Percentiles rank a stretch among this genome's conserved stretches.
These are phyloP conservation scores for Trichoplusia ni DNA, from an alignment of 1,140 invertebrate species.

Conservation along the genomic window DNA sequence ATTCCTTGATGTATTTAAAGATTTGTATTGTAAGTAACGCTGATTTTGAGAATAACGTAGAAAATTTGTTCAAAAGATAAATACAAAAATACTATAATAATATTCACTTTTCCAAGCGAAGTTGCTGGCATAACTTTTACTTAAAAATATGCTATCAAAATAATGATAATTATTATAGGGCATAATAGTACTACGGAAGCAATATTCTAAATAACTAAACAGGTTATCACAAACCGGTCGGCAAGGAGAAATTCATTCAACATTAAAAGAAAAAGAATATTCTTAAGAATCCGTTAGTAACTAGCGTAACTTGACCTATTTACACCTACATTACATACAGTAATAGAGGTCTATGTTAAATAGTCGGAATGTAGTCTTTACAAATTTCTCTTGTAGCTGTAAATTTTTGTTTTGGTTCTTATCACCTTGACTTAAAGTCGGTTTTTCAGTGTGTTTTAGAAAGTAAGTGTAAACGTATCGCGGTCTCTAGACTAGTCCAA, in stretches of 20 bases:
- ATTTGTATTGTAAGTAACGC: no score
- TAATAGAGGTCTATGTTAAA: background rate
- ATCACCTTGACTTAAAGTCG: constrained; percentile 28
- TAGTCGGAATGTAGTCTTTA: background rate
- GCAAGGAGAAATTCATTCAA: constrained; percentile 22
- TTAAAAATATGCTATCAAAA: no score
- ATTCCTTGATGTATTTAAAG: no score
- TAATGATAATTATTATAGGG: no score
- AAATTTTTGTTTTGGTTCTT: background rate
- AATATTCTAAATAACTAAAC: constrained; percentile 24
- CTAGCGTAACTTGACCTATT: background rate
- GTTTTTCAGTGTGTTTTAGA: constrained; percentile 30
- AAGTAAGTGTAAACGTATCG: constrained; percentile 27
- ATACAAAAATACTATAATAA: no score
- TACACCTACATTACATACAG: background rate
- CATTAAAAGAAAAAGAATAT: constrained; percentile 16
- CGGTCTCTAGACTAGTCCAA: constrained; percentile 45
- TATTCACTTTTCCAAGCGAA: no score
- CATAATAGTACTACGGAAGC: no score
- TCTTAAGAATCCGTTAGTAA: constrained; percentile 7
- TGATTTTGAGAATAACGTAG: no score
- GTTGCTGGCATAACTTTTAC: no score
- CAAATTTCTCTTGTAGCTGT: constrained; percentile 2
- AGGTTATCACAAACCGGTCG: constrained; percentile 20
- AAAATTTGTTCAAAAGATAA: no score